These are phyloP conservation scores for Augochlora pura DNA, from an alignment of 1,140 invertebrate species.

Conservation along the genomic window DNA sequence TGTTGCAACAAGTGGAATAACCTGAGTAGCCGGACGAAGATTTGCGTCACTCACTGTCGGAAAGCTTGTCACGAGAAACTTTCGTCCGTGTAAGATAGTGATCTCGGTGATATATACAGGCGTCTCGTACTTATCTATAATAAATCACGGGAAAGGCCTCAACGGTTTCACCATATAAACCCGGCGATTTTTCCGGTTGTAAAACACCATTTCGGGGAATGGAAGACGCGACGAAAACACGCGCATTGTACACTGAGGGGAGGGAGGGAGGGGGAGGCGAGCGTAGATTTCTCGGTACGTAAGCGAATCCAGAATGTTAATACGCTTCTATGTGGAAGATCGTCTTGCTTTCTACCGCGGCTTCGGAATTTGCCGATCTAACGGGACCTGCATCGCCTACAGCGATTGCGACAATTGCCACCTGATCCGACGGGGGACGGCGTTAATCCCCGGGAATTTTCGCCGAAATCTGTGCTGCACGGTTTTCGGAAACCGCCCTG, in stretches of 20 bases:
- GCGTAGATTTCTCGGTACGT: neutral
- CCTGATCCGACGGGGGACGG: neutral
- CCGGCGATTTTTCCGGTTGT: neutral
- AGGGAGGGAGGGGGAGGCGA: no score
- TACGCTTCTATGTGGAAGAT: neutral
- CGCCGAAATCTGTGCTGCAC: neutral
- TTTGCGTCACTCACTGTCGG: neutral
- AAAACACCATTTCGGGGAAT: neutral
- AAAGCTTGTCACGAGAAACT: conserved; percentile 1
- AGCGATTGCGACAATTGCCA: conserved; percentile 5
- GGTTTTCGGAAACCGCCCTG: no score
- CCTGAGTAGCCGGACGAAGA: neutral
- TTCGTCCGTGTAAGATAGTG: neutral
- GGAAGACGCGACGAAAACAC: neutral
- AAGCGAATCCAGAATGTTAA: conserved; percentile 12
- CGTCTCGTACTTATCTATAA: neutral
- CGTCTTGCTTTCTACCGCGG: conserved; percentile 3
- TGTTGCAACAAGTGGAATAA: conserved; percentile 4
- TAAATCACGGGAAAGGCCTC: neutral
- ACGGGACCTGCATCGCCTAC: neutral
- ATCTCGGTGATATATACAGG: neutral
- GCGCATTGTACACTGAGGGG: neutral
- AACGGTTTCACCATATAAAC: neutral
- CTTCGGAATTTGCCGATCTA: conserved; percentile 17
- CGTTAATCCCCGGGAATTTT: neutral